Evolutionary conservation across 2,888 invertebrate genomes (phyloP), one percentile per base, ranked within the genome.

Genomic region (Limulus polyphemus): DNA sequence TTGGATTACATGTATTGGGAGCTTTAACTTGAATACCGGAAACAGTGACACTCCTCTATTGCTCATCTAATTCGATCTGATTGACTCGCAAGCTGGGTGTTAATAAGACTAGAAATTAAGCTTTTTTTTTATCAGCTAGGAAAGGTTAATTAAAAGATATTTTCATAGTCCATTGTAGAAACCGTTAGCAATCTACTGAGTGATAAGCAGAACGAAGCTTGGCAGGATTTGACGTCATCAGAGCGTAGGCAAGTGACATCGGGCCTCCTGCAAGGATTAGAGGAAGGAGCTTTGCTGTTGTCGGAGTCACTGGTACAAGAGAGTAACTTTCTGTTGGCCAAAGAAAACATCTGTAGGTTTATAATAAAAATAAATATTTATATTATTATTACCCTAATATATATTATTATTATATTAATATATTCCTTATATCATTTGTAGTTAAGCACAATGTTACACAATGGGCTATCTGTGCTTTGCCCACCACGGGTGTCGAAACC

Each of bases 181-280:
- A 71, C 74, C 3, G 73, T 74, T 17, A 75, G 75, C 65, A 74
- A 75, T 64, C 67, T 77, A 58, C 64, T 76, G 64, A 70, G 71
- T 4, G 60, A 69, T 32, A 71, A 72, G 13, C 73, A 75, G 65
- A 63, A 67, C 16, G 68, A 67, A 9, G 73, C 75, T 0, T 77
- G 77, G 77, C 67, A 71, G 17, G 72, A 73, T 60, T 67, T 77
- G 55, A 69, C 71, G 11, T 62, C 67, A 14, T 61, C 65, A 11
- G 69, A 72, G 46, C 71, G 74, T 49, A 69, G 71, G 57, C 50
- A 65, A 50, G 73, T 75, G 1, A 74, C 75, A 10, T 75, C 75
- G 4, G 69, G 71, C 1, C 68, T 77, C 46, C 68, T 76, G 47
- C 69, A 71, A 50, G 71, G 72, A 47, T 70, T 76, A 67, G 75